Percentiles rank a stretch among this genome's conserved stretches.
Conservation (phyloP, 1,140 invertebrate species). For the Zaprionus camerounensis region DNA sequence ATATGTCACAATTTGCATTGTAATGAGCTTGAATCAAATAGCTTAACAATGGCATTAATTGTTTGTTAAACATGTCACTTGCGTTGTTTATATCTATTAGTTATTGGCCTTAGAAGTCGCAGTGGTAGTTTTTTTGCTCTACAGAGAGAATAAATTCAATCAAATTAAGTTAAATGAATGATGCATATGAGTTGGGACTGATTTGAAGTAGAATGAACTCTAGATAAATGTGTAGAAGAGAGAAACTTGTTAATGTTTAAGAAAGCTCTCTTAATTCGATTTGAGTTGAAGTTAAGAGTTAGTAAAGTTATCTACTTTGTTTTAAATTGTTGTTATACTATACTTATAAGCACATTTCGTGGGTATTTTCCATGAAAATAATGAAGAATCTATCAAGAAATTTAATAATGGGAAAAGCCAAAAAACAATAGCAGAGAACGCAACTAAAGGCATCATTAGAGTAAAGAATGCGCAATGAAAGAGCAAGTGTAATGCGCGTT, state of each 20-base stretch:
- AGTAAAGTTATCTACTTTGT: background rate
- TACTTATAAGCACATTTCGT: too few species aligned
- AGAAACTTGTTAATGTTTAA: background rate
- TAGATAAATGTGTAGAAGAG: background rate
- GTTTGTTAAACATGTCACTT: too few species aligned
- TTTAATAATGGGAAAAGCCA: slow-evolving; percentile 27
- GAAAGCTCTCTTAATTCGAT: background rate
- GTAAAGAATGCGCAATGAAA: slow-evolving; percentile 4
- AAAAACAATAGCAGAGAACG: background rate
- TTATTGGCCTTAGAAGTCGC: too few species aligned
- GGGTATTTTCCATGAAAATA: background rate
- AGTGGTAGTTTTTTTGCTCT: too few species aligned
- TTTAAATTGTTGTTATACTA: too few species aligned
- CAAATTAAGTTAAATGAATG: too few species aligned
- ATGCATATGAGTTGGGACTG: too few species aligned
- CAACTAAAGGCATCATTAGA: background rate
- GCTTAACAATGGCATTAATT: too few species aligned
- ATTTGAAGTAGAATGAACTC: background rate
- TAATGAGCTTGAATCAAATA: too few species aligned
- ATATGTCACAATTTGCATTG: too few species aligned
- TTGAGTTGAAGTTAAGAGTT: background rate
- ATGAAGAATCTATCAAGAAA: slow-evolving; percentile 9
- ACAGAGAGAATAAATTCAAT: too few species aligned
- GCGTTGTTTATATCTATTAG: too few species aligned
- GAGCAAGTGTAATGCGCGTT: background rate